phyloP scores from a whole-genome alignment of 2,113 vertebrate species.

The Dryoscopus gambensis region DNA sequence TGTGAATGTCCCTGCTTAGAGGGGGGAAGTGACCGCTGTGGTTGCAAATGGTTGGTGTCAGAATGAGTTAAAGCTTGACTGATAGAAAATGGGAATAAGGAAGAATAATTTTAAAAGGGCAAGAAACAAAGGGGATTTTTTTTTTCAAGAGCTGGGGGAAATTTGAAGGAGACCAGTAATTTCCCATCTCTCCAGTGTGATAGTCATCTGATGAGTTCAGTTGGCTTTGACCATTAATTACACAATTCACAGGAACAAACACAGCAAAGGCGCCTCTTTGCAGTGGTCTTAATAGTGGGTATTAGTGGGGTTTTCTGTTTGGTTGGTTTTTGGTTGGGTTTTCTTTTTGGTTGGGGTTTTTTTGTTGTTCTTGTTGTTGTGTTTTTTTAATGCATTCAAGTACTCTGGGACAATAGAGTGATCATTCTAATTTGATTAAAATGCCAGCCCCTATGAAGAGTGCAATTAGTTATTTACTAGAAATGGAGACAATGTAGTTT shows the following conservation, averaged over 20 bases:
- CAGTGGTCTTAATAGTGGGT: background rate
- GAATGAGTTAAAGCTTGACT: background rate
- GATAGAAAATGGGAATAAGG: slow-evolving; percentile 1
- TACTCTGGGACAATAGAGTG: background rate
- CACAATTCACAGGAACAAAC: background rate
- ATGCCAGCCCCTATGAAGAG: background rate
- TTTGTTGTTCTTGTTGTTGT: background rate
- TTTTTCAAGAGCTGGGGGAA: background rate
- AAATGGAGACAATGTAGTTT: background rate
- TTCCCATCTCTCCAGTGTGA: background rate
- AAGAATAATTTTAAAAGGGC: background rate
- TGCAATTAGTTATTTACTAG: slow-evolving; percentile 36
- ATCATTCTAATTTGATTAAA: background rate
- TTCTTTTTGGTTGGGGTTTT: background rate
- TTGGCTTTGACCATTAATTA: background rate
- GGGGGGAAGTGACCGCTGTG: background rate
- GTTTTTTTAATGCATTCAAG: background rate
- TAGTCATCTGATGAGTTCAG: background rate
- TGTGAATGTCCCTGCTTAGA: background rate
- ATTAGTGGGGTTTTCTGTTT: background rate
- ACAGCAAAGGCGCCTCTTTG: background rate
- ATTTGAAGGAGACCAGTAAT: slow-evolving; percentile 1
- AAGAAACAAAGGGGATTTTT: background rate
- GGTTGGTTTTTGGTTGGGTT: background rate
- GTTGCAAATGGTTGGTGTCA: background rate